Percentiles rank a stretch among this genome's conserved stretches.
Evolutionary conservation across 2,797 vertebrate genomes (phyloP).

Genomic region (Lithobates pipiens): DNA sequence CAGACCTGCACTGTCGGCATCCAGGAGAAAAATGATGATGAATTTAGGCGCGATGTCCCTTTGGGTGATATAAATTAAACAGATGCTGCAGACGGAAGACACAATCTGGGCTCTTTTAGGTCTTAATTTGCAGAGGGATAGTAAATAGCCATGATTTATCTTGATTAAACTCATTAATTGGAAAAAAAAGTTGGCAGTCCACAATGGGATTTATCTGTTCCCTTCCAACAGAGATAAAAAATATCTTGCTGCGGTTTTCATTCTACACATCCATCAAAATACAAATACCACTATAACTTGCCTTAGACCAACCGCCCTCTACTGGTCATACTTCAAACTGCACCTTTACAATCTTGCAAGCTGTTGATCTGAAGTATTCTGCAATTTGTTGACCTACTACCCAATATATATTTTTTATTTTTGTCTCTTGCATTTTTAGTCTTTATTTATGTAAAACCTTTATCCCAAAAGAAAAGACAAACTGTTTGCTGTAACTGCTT

Average conservation of each 20-base stretch:
- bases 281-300: not conserved
- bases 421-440: too few relatives aligned
- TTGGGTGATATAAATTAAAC: constrained; percentile 30
- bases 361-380: not conserved
- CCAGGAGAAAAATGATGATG: not conserved
- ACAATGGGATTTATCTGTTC: not conserved
- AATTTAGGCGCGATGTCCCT: not conserved
- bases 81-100: constrained; percentile 22
- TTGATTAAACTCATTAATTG: constrained; percentile 29
- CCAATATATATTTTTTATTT: too few relatives aligned
- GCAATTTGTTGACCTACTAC: not conserved
- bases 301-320: constrained; percentile 11
- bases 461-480: too few relatives aligned
- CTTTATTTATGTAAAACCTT: too few relatives aligned
- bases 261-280: not conserved
- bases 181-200: not conserved
- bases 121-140: constrained; percentile 27
- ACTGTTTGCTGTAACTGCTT: too few relatives aligned
- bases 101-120: constrained; percentile 28
- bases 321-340: constrained; percentile 17
- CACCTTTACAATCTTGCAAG: not conserved
- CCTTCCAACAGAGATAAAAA: not conserved
- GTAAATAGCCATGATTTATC: constrained; percentile 31
- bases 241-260: not conserved
- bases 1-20: not conserved